Conservation (phyloP, 2,797 vertebrate species). For the Ctenopoma multispine region DNA sequence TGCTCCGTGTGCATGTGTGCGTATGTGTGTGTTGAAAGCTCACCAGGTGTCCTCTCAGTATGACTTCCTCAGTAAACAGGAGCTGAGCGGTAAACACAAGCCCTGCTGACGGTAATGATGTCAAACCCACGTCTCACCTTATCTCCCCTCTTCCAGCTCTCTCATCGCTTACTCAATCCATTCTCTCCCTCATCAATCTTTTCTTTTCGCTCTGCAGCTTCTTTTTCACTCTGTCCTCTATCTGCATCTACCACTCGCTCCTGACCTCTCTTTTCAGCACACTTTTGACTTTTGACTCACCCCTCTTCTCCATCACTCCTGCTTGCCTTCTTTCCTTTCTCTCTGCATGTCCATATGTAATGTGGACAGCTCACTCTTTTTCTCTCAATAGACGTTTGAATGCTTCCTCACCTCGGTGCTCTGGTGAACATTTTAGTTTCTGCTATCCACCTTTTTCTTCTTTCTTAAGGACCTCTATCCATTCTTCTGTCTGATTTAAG, state of each 20-base stretch:
- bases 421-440: slow-evolving; percentile 53
- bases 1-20: slow-evolving; percentile 15
- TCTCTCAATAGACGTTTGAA: slow-evolving; percentile 40
- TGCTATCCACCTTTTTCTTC: slow-evolving; percentile 46
- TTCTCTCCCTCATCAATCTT: slow-evolving; percentile 35
- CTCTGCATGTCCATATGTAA: slow-evolving; percentile 27
- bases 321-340: slow-evolving; percentile 20
- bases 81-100: slow-evolving; percentile 72
- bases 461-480: slow-evolving; percentile 58
- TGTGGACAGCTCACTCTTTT: slow-evolving; percentile 35
- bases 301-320: background rate
- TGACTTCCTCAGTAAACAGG: slow-evolving; percentile 77
- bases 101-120: slow-evolving; percentile 70
- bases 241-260: slow-evolving; percentile 24
- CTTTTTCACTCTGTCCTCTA: slow-evolving; percentile 17
- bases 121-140: slow-evolving; percentile 75
- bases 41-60: slow-evolving; percentile 82
- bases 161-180: slow-evolving; percentile 33
- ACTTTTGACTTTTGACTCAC: slow-evolving; percentile 28
- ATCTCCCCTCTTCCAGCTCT: slow-evolving; percentile 53
- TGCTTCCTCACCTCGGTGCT: slow-evolving; percentile 42
- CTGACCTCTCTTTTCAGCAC: slow-evolving; percentile 40
- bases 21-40: slow-evolving; percentile 73
- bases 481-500: slow-evolving; percentile 73
- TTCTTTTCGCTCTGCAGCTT: background rate